Evolutionary conservation across 2,113 vertebrate genomes (phyloP).

Genomic region (Paracanthobrama guichenoti): DNA sequence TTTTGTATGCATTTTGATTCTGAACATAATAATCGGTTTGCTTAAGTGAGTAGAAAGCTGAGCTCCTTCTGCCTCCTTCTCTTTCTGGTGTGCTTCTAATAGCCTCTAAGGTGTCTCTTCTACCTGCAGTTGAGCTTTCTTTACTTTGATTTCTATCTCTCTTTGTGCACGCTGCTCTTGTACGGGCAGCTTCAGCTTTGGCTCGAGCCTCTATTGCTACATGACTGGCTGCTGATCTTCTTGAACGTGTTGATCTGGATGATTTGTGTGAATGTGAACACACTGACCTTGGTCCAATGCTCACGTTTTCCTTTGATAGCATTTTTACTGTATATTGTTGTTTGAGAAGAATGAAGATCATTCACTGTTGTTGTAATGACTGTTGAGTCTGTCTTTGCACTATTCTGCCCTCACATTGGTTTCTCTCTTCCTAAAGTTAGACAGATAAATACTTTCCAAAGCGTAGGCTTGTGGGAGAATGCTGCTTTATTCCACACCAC

Average conservation of each 20-base stretch:
- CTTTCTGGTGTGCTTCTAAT: neutral
- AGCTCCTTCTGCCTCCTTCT: neutral
- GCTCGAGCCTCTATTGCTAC: neutral
- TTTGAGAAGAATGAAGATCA: no score
- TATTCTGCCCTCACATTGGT: no score
- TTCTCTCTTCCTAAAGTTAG: no score
- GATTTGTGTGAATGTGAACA: neutral
- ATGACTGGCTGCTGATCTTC: neutral
- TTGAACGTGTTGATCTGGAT: neutral
- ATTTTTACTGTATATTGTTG: neutral
- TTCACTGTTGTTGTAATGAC: no score
- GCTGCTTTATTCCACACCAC: no score
- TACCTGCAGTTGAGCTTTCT: neutral
- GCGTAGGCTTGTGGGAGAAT: no score
- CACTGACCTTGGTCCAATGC: neutral
- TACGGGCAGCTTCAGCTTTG: neutral
- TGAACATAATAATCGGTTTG: neutral
- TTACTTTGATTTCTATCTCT: neutral
- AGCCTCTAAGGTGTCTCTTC: neutral
- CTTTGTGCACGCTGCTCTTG: neutral
- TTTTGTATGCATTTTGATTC: neutral
- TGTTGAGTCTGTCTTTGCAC: no score
- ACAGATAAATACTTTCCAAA: no score
- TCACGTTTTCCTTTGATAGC: neutral
- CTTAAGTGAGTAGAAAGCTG: neutral